phyloP scores from a whole-genome alignment of 1,140 invertebrate species.

The Drosophila novamexicana region DNA sequence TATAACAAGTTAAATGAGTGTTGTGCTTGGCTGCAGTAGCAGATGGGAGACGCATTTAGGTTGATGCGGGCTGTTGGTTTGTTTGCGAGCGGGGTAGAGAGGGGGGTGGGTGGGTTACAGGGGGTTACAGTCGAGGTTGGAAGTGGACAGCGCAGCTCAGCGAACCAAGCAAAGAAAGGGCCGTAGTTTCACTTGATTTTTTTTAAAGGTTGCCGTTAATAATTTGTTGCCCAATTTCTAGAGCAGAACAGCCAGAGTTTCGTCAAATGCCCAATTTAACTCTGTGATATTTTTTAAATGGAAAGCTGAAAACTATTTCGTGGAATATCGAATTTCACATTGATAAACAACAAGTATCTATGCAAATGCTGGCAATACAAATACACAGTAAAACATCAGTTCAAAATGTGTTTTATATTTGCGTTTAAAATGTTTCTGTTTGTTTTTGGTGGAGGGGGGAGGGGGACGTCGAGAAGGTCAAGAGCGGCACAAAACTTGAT shows the following conservation, averaged over 20 bases:
- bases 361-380: constrained; percentile 29
- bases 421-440: constrained; percentile 15
- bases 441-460: not conserved
- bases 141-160: constrained; percentile 35
- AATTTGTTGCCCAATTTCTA: constrained; percentile 72
- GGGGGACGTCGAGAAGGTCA: constrained; percentile 5
- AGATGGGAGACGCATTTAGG: constrained; percentile 46
- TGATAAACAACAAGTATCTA: constrained; percentile 40
- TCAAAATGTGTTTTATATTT: constrained; percentile 28
- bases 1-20: constrained; percentile 52
- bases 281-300: not conserved
- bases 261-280: constrained; percentile 9
- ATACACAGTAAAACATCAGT: constrained; percentile 8
- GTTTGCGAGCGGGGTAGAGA: not conserved
- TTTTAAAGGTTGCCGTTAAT: constrained; percentile 53
- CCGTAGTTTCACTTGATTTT: constrained; percentile 63
- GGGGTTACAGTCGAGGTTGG: constrained; percentile 20
- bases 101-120: not conserved
- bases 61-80: constrained; percentile 36
- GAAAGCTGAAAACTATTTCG: constrained; percentile 15
- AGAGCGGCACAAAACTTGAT: constrained; percentile 14
- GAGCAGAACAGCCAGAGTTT: constrained; percentile 59
- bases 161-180: constrained; percentile 61
- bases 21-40: constrained; percentile 41
- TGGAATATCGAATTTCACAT: constrained; percentile 4